A percentile compares a stretch with the other conserved stretches of the same genome.
These are phyloP conservation scores for Chaenodraco wilsoni DNA, from an alignment of 2,797 vertebrate species.

Conservation along the genomic window DNA sequence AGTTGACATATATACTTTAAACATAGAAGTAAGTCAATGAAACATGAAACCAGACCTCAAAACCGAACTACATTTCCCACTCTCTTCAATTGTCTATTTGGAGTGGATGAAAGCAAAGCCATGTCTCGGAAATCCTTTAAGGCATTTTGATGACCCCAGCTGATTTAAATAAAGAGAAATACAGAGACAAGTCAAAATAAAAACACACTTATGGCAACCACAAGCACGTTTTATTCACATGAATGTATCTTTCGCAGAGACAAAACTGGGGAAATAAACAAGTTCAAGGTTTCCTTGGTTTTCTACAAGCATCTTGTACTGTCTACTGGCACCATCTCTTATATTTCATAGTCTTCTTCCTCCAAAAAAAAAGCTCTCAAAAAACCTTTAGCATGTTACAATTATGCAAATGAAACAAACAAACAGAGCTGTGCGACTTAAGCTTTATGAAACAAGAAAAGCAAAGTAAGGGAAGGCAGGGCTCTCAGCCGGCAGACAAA, in stretches of 20 bases:
- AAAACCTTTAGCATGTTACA: slow-evolving; percentile 58
- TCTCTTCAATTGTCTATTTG: slow-evolving; percentile 46
- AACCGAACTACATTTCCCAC: slow-evolving; percentile 52
- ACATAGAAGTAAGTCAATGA: slow-evolving; percentile 44
- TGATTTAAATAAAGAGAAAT: slow-evolving; percentile 36
- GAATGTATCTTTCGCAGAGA: slow-evolving; percentile 72
- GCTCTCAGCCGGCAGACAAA: slow-evolving; percentile 32
- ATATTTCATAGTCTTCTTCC: slow-evolving; percentile 62
- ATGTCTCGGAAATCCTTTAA: slow-evolving; percentile 51
- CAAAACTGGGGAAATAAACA: too few relatives aligned
- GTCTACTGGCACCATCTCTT: slow-evolving; percentile 61
- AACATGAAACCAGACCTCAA: slow-evolving; percentile 65
- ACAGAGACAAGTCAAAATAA: slow-evolving; percentile 52
- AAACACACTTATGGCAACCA: slow-evolving; percentile 69
- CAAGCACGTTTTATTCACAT: slow-evolving; percentile 81
- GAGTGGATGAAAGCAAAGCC: slow-evolving; percentile 46
- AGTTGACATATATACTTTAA: slow-evolving; percentile 44
- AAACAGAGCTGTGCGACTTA: slow-evolving; percentile 58
- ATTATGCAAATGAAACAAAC: slow-evolving; percentile 69
- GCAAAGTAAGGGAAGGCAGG: slow-evolving; percentile 33
- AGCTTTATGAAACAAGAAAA: slow-evolving; percentile 61
- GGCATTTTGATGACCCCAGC: slow-evolving; percentile 40
- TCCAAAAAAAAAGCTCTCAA: slow-evolving; percentile 63
- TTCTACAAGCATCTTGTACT: slow-evolving; percentile 55
- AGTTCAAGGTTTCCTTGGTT: slow-evolving; percentile 55